Conservation (phyloP, 2,113 vertebrate genomes). For the Neolamprologus caudopunctatus region DNA sequence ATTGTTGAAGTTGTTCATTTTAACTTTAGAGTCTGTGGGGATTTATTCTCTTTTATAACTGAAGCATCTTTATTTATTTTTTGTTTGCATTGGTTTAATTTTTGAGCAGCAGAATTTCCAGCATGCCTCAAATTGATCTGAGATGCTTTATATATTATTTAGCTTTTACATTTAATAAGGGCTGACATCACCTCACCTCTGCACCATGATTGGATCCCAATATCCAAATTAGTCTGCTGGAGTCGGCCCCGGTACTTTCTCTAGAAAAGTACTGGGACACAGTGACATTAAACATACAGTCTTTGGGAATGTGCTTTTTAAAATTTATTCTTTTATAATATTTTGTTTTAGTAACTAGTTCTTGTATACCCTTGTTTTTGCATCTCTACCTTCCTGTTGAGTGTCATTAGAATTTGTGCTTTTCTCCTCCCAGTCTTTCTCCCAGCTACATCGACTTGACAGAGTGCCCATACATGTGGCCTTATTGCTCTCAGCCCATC, state of each 20-base stretch:
- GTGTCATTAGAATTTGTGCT: neutral
- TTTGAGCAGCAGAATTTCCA: neutral
- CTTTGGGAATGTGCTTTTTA: neutral
- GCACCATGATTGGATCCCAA: neutral
- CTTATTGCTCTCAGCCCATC: conserved; percentile 98
- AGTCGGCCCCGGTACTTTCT: fast-evolving
- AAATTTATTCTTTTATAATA: fast-evolving
- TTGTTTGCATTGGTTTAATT: fast-evolving
- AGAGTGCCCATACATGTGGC: conserved; percentile 99
- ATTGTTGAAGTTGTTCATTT: neutral
- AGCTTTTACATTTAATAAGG: neutral
- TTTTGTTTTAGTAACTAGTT: neutral
- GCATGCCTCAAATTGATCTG: neutral
- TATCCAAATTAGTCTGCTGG: neutral
- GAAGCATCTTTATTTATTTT: neutral
- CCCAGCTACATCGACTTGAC: conserved; percentile 97
- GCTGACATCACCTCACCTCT: neutral
- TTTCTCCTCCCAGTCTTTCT: conserved; percentile 75
- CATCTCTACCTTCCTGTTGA: neutral
- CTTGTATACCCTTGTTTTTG: neutral
- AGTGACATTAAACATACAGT: neutral
- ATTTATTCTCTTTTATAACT: neutral
- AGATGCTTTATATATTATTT: neutral
- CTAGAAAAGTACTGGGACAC: neutral
- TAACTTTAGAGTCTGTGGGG: neutral